phyloP scores from a whole-genome alignment of 2,113 vertebrate species.

The Psophia crepitans region DNA sequence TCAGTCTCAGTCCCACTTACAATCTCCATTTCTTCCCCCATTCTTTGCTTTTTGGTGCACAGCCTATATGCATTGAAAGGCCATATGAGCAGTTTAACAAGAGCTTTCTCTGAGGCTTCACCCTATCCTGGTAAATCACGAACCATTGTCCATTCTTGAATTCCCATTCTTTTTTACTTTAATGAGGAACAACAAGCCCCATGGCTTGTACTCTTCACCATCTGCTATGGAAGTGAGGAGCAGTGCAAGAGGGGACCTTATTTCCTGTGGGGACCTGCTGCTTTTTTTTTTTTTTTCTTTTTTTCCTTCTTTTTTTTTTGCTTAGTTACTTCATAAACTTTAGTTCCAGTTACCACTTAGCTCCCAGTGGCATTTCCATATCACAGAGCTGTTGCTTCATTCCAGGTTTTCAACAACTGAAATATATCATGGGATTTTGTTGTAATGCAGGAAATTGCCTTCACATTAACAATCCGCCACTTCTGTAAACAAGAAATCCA shows the following conservation, averaged over 20 bases:
- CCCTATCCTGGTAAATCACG: neutral
- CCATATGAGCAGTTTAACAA: neutral
- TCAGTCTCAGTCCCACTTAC: neutral
- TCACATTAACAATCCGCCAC: slow-evolving; percentile 47
- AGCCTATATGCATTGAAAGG: neutral
- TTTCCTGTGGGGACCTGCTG: neutral
- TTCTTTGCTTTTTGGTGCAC: neutral
- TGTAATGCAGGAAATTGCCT: slow-evolving; percentile 62
- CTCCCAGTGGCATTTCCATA: slow-evolving; percentile 17
- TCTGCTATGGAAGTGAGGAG: neutral
- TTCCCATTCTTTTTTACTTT: neutral
- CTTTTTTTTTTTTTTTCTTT: too few relatives aligned
- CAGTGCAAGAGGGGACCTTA: neutral
- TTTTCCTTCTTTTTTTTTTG: neutral
- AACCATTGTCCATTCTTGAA: neutral
- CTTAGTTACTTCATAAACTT: slow-evolving; percentile 7
- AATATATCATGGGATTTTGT: slow-evolving; percentile 45
- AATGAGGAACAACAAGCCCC: neutral
- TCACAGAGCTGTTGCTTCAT: slow-evolving; percentile 22
- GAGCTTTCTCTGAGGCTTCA: neutral
- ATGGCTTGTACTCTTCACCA: neutral
- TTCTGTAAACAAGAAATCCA: slow-evolving; percentile 50
- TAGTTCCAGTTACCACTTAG: slow-evolving; percentile 8
- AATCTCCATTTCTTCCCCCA: neutral
- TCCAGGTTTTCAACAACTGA: slow-evolving; percentile 56